Evolutionary conservation across 2,113 vertebrate species (phyloP), one percentile per base, ranked within the genome.

Genomic region (Phylloscopus trochilus): DNA sequence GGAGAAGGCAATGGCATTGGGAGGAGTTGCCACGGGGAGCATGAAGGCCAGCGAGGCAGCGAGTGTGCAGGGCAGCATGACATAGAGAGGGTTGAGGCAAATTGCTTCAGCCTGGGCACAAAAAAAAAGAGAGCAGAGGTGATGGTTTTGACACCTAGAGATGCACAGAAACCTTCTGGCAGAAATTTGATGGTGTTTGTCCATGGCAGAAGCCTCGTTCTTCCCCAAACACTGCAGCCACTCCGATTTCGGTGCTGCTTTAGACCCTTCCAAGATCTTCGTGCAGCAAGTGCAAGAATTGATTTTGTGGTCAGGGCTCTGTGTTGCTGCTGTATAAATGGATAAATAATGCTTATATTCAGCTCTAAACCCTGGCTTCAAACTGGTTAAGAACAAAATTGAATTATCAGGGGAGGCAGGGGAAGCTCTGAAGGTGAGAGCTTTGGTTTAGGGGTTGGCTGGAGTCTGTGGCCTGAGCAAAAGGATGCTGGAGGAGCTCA

Each of bases 1-100:
- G 11, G 99, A 98, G 98, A 99, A 99, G 93, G 98, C 99, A 6
- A 99, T 99, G 96, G 99, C 99, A 0, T 99, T 99, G 55, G 99
- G 98, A 2, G 99, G 99, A 43, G 99, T 99, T 81, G 99, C 99
- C 78, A 99, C 99, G 0, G 99, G 99, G 14, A 99, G 97, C 99
- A 99, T 99, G 97, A 99, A 99, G 10, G 99, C 99, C 95, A 99
- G 33, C 0, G 99, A 99, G 41, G 99, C 94, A 3, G 98, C 70
- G 46, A 99, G 92, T 1, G 99, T 99, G 79, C 98, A 99, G 67
- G 99, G 99, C 69, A 99, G 96, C 99, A 99, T 99, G 93, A 99
- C 94, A 4, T 99, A 99, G 59, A 99, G 98, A 0, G 99, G 99
- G 62, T 99, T 97, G 39, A 99, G 62, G 82, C 98, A 95, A 80